Percentiles rank a stretch among this genome's conserved stretches.
These are phyloP conservation scores for Urocolius indicus DNA, from an alignment of 2,113 vertebrate genomes.

Conservation along the genomic window DNA sequence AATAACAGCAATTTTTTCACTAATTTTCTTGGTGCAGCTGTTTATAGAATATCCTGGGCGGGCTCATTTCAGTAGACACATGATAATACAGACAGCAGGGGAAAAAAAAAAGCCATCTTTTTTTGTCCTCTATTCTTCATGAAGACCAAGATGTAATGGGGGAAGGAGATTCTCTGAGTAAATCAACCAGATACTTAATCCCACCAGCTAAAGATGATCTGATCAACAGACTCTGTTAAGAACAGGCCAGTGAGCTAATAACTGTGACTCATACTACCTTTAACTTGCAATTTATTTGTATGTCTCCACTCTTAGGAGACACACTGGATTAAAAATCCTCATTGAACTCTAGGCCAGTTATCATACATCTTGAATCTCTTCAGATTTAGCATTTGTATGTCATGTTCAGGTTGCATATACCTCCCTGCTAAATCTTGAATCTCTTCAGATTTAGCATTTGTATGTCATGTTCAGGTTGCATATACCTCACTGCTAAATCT, in stretches of 20 bases:
- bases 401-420: too few species aligned
- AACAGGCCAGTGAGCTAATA: not conserved
- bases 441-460: not conserved
- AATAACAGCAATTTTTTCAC: conserved; percentile 86
- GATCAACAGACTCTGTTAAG: not conserved
- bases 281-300: not conserved
- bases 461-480: not conserved
- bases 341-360: not conserved
- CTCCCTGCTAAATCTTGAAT: too few species aligned
- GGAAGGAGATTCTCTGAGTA: conserved; percentile 43
- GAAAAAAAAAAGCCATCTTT: conserved; percentile 62
- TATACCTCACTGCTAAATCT: not conserved
- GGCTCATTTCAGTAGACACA: conserved; percentile 72
- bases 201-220: conserved; percentile 53
- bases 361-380: not conserved
- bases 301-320: not conserved
- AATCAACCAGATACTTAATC: conserved; percentile 58
- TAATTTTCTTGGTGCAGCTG: conserved; percentile 85
- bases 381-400: not conserved
- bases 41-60: conserved; percentile 81
- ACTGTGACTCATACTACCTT: not conserved
- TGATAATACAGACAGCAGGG: conserved; percentile 72
- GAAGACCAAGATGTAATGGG: conserved; percentile 23
- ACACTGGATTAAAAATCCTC: not conserved
- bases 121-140: conserved; percentile 68